Evolutionary conservation across 2,888 invertebrate species (phyloP), one percentile per base, ranked within the genome.

Genomic region (Agrenia bidenticulata): DNA sequence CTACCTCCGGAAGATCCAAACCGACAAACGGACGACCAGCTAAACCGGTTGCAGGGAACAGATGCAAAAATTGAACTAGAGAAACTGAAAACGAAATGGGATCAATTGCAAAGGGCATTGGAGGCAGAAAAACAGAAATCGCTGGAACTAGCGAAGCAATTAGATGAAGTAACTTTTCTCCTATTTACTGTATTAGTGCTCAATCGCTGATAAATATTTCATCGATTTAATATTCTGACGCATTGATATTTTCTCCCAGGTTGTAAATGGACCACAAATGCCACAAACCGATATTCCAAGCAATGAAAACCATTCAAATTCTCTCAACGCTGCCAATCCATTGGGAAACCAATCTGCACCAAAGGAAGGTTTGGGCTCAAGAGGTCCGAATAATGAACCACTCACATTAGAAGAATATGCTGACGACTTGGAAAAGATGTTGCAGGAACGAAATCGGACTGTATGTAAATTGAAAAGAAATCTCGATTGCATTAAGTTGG

Each of bases 11-110:
- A 61, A 4, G 64, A 67, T 50, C 58, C 60, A 57, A 23, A 61
- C 2, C 5, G 21, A 7, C 32, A 61, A 32, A 32, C 57, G 17
- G 50, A 59, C n/a, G 49, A 37, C 1, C 55, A 67, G 19, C 24
- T 56, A 19, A 50, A n/a, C 5, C 19, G 67, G 23, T 26, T 57
- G 7, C 21, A 50, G 13, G 61, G 56, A 41, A 45, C 51, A n/a
- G 61, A 61, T 13, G 17, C 39, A 2, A 58, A n/a, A 1, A 27
- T 64, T 37, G 61, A 67, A 53, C 23, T 53, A 1, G 64, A 58
- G 50, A 53, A 49, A 13, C 19, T 64, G 1, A 61, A 57, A 45
- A 64, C 67, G 5, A 9, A 55, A 13, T 7, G 24, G 9, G 27
- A 32, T 13, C 61, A 60, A 51, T 56, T 67, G 42, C 23, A 41